Evolutionary conservation across 2,113 vertebrate genomes (phyloP), one percentile per base, ranked within the genome.

Genomic region (Ibidorhyncha struthersii): DNA sequence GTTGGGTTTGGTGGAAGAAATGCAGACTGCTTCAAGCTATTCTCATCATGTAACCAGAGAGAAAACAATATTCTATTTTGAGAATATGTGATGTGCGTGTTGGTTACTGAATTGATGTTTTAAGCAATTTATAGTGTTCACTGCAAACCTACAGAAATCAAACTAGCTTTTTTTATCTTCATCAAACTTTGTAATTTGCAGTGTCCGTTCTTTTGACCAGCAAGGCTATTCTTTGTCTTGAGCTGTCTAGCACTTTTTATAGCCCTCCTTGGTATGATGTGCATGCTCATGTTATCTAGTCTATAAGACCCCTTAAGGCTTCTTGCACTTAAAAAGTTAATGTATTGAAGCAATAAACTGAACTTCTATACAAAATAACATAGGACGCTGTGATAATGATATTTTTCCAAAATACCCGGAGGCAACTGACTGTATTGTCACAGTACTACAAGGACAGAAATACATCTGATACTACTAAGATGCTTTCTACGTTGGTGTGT

Each of bases 321-420:
- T 70, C 71, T 95, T 91, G 41, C 65, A 49, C 74, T 90, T 79
- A 83, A 82, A 73, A 95, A 94, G 62, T 80, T 59, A 90, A 67
- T 22, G 27, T 88, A 29, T 27, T 82, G 40, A 81, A 40, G 66
- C 26, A 77, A 69, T 59, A 36, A 77, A 55, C 27, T 10, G 43
- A 71, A 84, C 16, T 72, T 61, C 38, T 89, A 65, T 82, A 85
- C 38, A 67, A 87, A 95, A 93, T 81, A 96, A 23, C 20, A 11
- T 2, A 21, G 14, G 36, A 70, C 1, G 0, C 49, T 94, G 71
- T 74, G 82, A 96, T 65, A 40, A 84, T 18, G 41, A n/a, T 89
- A 56, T 76, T 92, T 95, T 97, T 90, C 90, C 97, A 95, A 84
- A 95, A 82, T 71, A 95, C 10, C 91, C 4, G 0, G 67, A 88